These are phyloP conservation scores for Andinoacara biseriatus DNA, from an alignment of 2,113 vertebrate genomes.

Conservation along the genomic window DNA sequence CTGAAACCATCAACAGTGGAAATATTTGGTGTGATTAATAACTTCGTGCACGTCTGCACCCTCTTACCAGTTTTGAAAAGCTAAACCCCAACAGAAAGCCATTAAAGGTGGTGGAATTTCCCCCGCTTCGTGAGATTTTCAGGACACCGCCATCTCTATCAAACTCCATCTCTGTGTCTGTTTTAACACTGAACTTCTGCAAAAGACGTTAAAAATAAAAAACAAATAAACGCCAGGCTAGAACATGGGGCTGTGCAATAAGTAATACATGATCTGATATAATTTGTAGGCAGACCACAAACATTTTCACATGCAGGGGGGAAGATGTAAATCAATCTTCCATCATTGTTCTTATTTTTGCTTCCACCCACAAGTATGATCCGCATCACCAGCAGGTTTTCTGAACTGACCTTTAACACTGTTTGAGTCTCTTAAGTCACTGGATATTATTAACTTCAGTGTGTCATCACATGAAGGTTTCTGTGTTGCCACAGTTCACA, in stretches of 20 bases:
- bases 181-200: neutral
- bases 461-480: neutral
- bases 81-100: conserved; percentile 33
- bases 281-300: neutral
- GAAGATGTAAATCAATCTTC: conserved; percentile 15
- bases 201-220: neutral
- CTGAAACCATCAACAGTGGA: conserved; percentile 47
- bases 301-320: neutral
- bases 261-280: conserved; percentile 22
- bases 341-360: neutral
- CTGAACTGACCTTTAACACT: neutral
- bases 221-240: neutral
- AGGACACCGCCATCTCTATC: conserved; percentile 12
- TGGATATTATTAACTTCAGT: neutral
- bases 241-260: neutral
- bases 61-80: conserved; percentile 40
- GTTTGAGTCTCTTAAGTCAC: neutral
- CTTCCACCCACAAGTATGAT: neutral
- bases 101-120: conserved; percentile 52
- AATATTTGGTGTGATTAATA: conserved; percentile 62
- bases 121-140: conserved; percentile 34
- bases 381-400: neutral
- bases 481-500: neutral
- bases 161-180: neutral
- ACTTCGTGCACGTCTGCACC: conserved; percentile 4